A percentile compares a stretch with the other conserved stretches of the same genome.
phyloP scores from a whole-genome alignment of 2,888 invertebrate genomes.

The Eupithecia subumbrata region DNA sequence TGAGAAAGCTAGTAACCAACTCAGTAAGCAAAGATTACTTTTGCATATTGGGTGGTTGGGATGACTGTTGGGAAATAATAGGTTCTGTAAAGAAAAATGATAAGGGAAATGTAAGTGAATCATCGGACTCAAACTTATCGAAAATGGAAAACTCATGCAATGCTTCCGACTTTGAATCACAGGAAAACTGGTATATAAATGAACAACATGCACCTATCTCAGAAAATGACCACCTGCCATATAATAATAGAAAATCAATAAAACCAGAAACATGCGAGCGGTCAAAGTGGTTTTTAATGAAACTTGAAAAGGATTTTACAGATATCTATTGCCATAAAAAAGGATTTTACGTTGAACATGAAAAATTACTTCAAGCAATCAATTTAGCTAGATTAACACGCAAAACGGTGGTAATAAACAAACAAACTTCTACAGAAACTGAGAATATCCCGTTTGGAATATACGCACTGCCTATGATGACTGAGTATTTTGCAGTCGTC shows the following conservation, averaged over 20 bases:
- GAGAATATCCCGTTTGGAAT: slow-evolving; percentile 68
- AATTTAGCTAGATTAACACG: slow-evolving; percentile 72
- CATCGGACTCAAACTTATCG: slow-evolving; percentile 18
- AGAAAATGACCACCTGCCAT: neutral
- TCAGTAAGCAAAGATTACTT: slow-evolving; percentile 67
- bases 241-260: slow-evolving; percentile 10
- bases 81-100: slow-evolving; percentile 66
- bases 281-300: slow-evolving; percentile 84
- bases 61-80: slow-evolving; percentile 74
- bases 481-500: slow-evolving; percentile 69
- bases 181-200: slow-evolving; percentile 15
- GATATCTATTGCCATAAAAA: slow-evolving; percentile 79
- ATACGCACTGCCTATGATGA: slow-evolving; percentile 70
- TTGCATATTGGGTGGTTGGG: slow-evolving; percentile 72
- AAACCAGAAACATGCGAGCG: slow-evolving; percentile 45
- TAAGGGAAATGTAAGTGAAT: neutral
- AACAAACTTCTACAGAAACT: slow-evolving; percentile 57
- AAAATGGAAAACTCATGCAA: slow-evolving; percentile 18
- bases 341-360: slow-evolving; percentile 81
- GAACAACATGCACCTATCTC: slow-evolving; percentile 2
- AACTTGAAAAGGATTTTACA: slow-evolving; percentile 80
- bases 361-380: slow-evolving; percentile 77
- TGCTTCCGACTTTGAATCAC: slow-evolving; percentile 20
- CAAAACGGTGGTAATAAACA: slow-evolving; percentile 78
- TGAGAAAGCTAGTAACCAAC: slow-evolving; percentile 71